Conservation (phyloP, 2,113 vertebrate genomes). For the Takifugu flavidus region DNA sequence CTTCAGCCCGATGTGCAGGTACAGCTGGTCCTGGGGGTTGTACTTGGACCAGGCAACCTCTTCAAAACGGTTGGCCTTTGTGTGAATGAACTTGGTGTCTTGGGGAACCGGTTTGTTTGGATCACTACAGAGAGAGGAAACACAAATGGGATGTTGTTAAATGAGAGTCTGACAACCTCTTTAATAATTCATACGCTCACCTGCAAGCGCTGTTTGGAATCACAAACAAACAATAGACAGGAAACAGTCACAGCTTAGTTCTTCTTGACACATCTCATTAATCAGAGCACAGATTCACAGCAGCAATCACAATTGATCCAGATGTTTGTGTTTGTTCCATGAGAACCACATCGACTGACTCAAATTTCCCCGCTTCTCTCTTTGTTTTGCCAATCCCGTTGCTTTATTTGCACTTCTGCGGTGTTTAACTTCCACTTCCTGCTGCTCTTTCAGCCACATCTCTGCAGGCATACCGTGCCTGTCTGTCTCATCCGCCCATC, state of each 20-base stretch:
- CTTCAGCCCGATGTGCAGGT: slow-evolving; percentile 97
- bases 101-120: slow-evolving; percentile 98
- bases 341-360: neutral
- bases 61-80: slow-evolving; percentile 97
- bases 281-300: slow-evolving; percentile 31
- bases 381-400: slow-evolving; percentile 2
- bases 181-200: slow-evolving; percentile 28
- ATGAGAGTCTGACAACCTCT: slow-evolving; percentile 24
- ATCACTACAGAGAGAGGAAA: slow-evolving; percentile 77
- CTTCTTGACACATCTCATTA: slow-evolving; percentile 17
- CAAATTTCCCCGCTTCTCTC: neutral
- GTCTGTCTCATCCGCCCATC: slow-evolving; percentile 15
- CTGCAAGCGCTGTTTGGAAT: slow-evolving; percentile 11
- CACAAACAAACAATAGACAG: slow-evolving; percentile 9
- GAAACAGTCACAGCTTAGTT: slow-evolving; percentile 18
- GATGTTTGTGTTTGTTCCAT: neutral
- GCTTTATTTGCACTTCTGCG: neutral
- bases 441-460: slow-evolving; percentile 14
- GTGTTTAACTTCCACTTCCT: neutral
- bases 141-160: slow-evolving; percentile 19
- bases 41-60: slow-evolving; percentile 99
- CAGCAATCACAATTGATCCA: slow-evolving; percentile 25
- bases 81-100: slow-evolving; percentile 99
- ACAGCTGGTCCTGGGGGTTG: slow-evolving; percentile 96
- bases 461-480: slow-evolving; percentile 13